Conservation (phyloP, 1,140 invertebrate species). For the Eubasilissa regina region DNA sequence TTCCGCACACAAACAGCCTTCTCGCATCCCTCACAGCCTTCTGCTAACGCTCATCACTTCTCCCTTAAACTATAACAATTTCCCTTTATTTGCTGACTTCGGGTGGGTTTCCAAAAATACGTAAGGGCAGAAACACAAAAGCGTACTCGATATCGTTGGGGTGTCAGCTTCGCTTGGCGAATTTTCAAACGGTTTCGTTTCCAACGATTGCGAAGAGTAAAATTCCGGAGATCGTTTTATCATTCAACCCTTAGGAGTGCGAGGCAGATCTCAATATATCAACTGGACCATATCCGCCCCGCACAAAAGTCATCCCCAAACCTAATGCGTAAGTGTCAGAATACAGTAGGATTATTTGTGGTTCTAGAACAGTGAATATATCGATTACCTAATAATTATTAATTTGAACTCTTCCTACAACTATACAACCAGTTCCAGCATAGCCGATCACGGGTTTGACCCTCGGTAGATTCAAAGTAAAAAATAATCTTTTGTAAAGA, state of each 20-base stretch:
- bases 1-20: not conserved
- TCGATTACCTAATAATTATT: too few relatives aligned
- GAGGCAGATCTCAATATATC: not conserved
- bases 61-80: constrained; percentile 4
- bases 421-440: too few relatives aligned
- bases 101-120: not conserved
- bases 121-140: constrained; percentile 1
- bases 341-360: too few relatives aligned
- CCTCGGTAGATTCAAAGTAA: too few relatives aligned
- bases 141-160: not conserved
- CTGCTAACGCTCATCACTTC: constrained; percentile 13
- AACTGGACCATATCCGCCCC: constrained; percentile 6
- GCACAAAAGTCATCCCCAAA: constrained; percentile 23
- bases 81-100: constrained; percentile 29
- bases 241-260: not conserved
- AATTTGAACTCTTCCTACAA: too few relatives aligned
- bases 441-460: too few relatives aligned
- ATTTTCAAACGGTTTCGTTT: too few relatives aligned
- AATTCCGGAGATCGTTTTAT: not conserved
- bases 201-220: not conserved
- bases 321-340: constrained; percentile 13
- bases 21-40: constrained; percentile 1
- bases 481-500: too few relatives aligned
- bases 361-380: too few relatives aligned
- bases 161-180: too few relatives aligned